Base-by-base conservation (phyloP, 2,797 vertebrate species). In the Parauchenoglanis ngamensis region DNA sequence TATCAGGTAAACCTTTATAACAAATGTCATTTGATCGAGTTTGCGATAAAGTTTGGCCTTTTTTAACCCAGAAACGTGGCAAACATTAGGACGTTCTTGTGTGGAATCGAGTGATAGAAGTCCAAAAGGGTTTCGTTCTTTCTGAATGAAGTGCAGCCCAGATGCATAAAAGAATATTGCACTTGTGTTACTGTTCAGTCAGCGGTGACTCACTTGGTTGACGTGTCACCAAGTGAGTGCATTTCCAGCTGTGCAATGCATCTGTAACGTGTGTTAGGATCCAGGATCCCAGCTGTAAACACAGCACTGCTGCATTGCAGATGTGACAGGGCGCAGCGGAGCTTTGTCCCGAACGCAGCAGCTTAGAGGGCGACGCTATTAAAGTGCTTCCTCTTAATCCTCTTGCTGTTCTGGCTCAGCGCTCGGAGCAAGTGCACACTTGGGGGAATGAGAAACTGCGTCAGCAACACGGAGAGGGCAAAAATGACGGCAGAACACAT, bases 321-420 rank as follows among this genome's bases (percentile, higher is more conserved):
- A 88, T 86, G 85, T 84, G 88, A 82, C 68, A 17, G 77, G 84
- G 78, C 76, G 52, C 57, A 75, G 65, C n/a, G 59, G 52, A 87
- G 75, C 59, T 59, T 44, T 59, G 57, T 67, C 78, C 83, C 6
- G 65, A 85, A 85, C 59, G 57, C 44, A 40, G 40, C 35, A 57
- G 86, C 85, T 88, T 90, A 88, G 59, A 86, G 59, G 85, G 12
- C 12, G 81, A 68, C 19, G n/a, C 86, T 88, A 82, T 83, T 86
- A 87, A 86, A 79, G 54, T 5, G 81, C 73, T 49, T 73, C 49
- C 46, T 63, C 57, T 46, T 89, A 88, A 89, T 89, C 89, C 87
- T 80, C 89, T 78, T 56, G 76, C 84, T 52, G 28, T 76, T 85
- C 73, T 35, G 77, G 67, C 56, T 65, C 46, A 46, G 49, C 10